Base-by-base conservation (phyloP, 2,797 vertebrate species). In the Enteromius unitaeniatus region DNA sequence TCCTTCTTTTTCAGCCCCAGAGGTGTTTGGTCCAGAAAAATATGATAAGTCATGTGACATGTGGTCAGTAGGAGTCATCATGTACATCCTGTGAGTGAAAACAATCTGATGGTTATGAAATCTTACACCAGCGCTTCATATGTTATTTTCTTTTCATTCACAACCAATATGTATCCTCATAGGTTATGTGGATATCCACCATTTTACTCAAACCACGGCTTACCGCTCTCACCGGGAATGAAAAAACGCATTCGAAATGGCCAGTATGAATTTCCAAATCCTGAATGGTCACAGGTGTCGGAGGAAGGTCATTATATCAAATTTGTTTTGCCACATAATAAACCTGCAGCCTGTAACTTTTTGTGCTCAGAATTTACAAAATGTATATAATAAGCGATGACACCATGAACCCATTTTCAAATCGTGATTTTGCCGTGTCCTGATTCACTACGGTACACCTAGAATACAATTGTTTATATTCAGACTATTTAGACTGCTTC, bases 31-130 rank as follows among this genome's bases (percentile, higher is more conserved):
- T 37, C 96, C 96, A 0, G 96, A 97, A 91, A 97, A 97, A 89
- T 97, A 97, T 2, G 96, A 97, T 91, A 97, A 96, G 85, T 97
- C 96, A 53, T 97, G 97, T 81, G 96, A 97, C 89, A 96, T 97
- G 96, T 97, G 96, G 96, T 96, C 96, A 82, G 91, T 97, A 3
- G 96, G 96, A 0, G 97, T 97, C 93, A 97, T 97, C 91, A 97
- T 97, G 96, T 97, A 97, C 58, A 97, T 97, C 84, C 89, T 97
- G 96, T 97, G 82, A 96, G 96, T 96, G 58, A 4, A 7, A 72
- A 47, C 9, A 14, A 73, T n/a, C 15, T 53, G n/a, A 58, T 70
- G 62, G n/a, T 5, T 60, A 17, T 70, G 28, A 40, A 78, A 78
- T 70, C 51, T 74, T 13, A 64, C 47, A 75, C 17, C 5, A n/a